Evolutionary conservation across 2,797 vertebrate species (phyloP).

Genomic region (Onychomys torridus): DNA sequence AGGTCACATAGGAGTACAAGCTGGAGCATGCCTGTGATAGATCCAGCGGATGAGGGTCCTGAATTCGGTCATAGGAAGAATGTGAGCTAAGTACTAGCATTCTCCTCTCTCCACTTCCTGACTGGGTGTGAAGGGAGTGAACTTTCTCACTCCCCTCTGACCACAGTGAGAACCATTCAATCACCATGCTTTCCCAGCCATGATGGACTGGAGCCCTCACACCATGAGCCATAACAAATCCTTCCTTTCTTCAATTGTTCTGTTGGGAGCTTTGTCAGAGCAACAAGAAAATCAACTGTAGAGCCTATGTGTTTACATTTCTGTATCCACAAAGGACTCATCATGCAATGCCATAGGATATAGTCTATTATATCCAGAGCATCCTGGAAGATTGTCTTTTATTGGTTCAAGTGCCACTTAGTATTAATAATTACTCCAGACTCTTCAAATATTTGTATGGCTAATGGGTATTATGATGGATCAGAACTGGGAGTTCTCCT

Average conservation of each 20-base stretch:
- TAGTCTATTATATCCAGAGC: neutral
- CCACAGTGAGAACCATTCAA: neutral
- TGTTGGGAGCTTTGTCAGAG: neutral
- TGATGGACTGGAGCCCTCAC: neutral
- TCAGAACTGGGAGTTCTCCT: neutral
- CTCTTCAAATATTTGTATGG: neutral
- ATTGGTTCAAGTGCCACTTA: neutral
- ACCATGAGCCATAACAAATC: neutral
- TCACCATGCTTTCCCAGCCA: neutral
- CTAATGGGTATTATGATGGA: too few species aligned
- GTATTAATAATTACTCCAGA: neutral
- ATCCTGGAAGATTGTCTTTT: neutral
- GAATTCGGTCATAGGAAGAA: neutral
- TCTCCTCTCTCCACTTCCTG: neutral
- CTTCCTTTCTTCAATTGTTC: neutral
- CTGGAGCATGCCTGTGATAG: neutral
- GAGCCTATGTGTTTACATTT: neutral
- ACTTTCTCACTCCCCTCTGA: neutral
- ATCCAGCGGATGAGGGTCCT: too few species aligned
- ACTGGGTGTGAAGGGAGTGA: too few species aligned
- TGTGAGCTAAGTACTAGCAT: neutral
- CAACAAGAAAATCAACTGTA: neutral
- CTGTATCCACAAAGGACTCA: neutral
- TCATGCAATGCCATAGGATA: neutral
- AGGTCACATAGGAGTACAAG: neutral